Evolutionary conservation across 2,797 vertebrate species (phyloP).

Genomic region (Fistularia tabacaria): DNA sequence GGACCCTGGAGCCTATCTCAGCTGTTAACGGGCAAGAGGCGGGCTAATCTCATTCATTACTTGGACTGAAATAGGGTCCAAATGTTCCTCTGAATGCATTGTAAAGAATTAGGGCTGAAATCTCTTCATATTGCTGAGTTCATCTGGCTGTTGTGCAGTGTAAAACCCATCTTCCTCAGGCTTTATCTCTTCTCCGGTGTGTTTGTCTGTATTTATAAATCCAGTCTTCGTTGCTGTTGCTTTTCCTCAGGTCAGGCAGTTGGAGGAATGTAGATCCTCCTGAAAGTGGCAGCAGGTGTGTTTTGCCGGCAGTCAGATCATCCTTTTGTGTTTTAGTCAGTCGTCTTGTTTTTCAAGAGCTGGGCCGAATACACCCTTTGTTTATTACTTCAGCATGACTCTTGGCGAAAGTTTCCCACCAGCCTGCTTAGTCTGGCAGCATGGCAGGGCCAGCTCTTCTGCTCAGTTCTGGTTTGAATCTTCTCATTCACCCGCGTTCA

Average conservation of each 20-base stretch:
- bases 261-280: slow-evolving; percentile 44
- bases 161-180: neutral
- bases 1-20: too few relatives aligned
- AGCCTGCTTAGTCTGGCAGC: neutral
- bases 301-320: too few relatives aligned
- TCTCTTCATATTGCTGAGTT: too few relatives aligned
- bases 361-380: slow-evolving; percentile 10
- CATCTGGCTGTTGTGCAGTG: neutral
- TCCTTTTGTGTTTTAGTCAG: slow-evolving; percentile 23
- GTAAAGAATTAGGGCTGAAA: too few relatives aligned
- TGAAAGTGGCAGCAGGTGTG: slow-evolving; percentile 13
- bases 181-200: neutral
- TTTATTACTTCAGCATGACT: neutral
- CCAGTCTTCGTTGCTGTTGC: neutral
- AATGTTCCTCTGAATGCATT: too few relatives aligned
- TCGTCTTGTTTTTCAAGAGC: slow-evolving; percentile 31
- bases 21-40: too few relatives aligned
- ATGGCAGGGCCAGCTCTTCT: too few relatives aligned
- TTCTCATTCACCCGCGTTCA: too few relatives aligned
- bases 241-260: slow-evolving; percentile 21
- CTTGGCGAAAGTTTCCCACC: neutral
- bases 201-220: neutral
- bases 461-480: too few relatives aligned
- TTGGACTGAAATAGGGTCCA: too few relatives aligned
- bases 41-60: too few relatives aligned